Conservation (phyloP, 2,888 invertebrate species). For the Caenorhabditis becei region DNA sequence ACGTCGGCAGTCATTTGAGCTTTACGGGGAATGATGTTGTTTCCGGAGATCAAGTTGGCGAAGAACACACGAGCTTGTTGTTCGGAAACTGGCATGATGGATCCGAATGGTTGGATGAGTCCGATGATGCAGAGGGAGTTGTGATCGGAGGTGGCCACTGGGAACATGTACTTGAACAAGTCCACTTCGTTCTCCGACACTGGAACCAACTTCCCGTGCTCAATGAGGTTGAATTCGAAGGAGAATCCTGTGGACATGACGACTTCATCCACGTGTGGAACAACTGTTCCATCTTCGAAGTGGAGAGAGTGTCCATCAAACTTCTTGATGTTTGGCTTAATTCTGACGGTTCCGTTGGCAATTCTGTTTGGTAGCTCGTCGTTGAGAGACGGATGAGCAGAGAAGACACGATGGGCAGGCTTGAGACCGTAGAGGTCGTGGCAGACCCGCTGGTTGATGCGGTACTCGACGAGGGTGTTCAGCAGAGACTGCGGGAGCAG, state of each 20-base stretch:
- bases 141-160: slow-evolving; percentile 80
- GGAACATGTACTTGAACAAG: slow-evolving; percentile 83
- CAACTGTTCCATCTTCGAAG: slow-evolving; percentile 74
- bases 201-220: slow-evolving; percentile 75
- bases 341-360: slow-evolving; percentile 77
- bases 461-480: slow-evolving; percentile 67
- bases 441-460: slow-evolving; percentile 70
- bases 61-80: slow-evolving; percentile 83
- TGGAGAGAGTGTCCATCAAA: slow-evolving; percentile 74
- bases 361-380: slow-evolving; percentile 83
- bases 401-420: slow-evolving; percentile 81
- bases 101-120: slow-evolving; percentile 83
- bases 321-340: slow-evolving; percentile 72
- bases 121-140: slow-evolving; percentile 83
- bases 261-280: slow-evolving; percentile 79
- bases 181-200: slow-evolving; percentile 75
- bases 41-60: slow-evolving; percentile 67
- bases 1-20: slow-evolving; percentile 82
- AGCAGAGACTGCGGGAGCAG: slow-evolving; percentile 63
- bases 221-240: slow-evolving; percentile 82
- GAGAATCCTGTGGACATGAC: slow-evolving; percentile 83
- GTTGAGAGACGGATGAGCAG: slow-evolving; percentile 81
- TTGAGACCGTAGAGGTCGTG: slow-evolving; percentile 82
- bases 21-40: slow-evolving; percentile 49
- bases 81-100: slow-evolving; percentile 84